phyloP scores from a whole-genome alignment of 1,140 invertebrate genomes.

The Drosophila aff. region DNA sequence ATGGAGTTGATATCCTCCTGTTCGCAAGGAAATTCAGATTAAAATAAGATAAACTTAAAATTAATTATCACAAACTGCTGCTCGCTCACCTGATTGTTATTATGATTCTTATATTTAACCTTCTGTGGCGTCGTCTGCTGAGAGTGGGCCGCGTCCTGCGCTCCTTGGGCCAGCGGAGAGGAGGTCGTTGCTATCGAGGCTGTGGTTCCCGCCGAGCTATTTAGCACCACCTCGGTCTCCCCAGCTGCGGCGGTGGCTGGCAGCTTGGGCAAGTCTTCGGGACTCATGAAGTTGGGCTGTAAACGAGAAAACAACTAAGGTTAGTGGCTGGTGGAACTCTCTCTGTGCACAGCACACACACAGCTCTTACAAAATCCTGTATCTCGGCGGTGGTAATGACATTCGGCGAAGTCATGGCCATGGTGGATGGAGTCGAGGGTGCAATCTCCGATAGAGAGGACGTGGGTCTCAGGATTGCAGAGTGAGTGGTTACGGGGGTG shows the following conservation, averaged over 20 bases:
- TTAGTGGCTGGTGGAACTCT: background rate
- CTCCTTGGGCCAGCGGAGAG: constrained; percentile 55
- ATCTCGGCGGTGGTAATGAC: constrained; percentile 65
- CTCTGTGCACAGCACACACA: too few species aligned
- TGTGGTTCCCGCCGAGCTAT: constrained; percentile 69
- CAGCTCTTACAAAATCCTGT: constrained; percentile 55
- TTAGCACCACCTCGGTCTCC: constrained; percentile 57
- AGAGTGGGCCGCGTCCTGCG: constrained; percentile 20
- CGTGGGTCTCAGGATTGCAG: constrained; percentile 51
- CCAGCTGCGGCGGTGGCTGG: constrained; percentile 9
- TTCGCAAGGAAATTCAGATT: background rate
- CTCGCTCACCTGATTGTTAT: constrained; percentile 56
- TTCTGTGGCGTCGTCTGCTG: constrained; percentile 53
- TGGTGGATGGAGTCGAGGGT: constrained; percentile 65
- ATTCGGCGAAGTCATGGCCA: constrained; percentile 62
- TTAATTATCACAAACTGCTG: background rate
- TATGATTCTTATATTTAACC: constrained; percentile 63
- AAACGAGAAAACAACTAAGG: background rate
- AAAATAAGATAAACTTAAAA: background rate
- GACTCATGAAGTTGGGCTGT: constrained; percentile 52
- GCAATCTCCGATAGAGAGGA: constrained; percentile 49
- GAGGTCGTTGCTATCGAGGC: constrained; percentile 64
- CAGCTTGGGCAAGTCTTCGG: constrained; percentile 61
- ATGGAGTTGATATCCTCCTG: constrained; percentile 83
- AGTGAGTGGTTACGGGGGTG: constrained; percentile 47